These are phyloP conservation scores for Cerceris ruficornis DNA, from an alignment of 2,888 invertebrate genomes.

Conservation along the genomic window DNA sequence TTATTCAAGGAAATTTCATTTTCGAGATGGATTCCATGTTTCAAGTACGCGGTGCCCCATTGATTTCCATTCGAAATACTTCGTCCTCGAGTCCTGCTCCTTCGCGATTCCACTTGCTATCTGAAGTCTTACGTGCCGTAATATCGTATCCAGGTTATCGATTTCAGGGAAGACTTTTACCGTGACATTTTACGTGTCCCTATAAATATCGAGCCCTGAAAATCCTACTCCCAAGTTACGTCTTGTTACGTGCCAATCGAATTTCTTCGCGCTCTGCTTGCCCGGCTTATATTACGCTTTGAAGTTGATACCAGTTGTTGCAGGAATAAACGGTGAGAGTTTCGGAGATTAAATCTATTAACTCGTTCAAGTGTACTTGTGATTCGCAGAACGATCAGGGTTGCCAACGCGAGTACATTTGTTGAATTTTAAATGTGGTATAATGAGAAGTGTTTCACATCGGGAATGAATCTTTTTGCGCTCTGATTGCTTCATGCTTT, in stretches of 20 bases:
- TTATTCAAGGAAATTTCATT: constrained; percentile 42
- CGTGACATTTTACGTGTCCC: constrained; percentile 2
- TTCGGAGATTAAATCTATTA: too few relatives aligned
- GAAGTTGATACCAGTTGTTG: too few relatives aligned
- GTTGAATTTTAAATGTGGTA: too few relatives aligned
- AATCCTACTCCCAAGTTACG: not conserved
- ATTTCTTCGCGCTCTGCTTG: too few relatives aligned
- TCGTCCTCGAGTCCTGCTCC: not conserved
- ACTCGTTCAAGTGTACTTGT: too few relatives aligned
- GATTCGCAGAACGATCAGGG: too few relatives aligned
- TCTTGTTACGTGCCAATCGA: not conserved
- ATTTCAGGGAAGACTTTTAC: not conserved
- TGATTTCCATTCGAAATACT: constrained; percentile 19
- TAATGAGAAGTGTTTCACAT: too few relatives aligned
- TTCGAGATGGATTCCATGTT: constrained; percentile 40
- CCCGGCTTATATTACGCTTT: too few relatives aligned
- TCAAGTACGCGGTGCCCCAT: constrained; percentile 8
- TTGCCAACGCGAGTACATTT: too few relatives aligned
- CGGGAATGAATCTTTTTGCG: too few relatives aligned
- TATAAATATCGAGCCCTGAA: not conserved
- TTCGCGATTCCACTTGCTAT: not conserved
- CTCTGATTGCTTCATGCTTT: too few relatives aligned
- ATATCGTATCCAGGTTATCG: constrained; percentile 1
- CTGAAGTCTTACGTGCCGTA: not conserved
- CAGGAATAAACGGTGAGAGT: too few relatives aligned